These are phyloP conservation scores for Lepetodrilus schrolli DNA, from an alignment of 2,888 invertebrate genomes.

Conservation along the genomic window DNA sequence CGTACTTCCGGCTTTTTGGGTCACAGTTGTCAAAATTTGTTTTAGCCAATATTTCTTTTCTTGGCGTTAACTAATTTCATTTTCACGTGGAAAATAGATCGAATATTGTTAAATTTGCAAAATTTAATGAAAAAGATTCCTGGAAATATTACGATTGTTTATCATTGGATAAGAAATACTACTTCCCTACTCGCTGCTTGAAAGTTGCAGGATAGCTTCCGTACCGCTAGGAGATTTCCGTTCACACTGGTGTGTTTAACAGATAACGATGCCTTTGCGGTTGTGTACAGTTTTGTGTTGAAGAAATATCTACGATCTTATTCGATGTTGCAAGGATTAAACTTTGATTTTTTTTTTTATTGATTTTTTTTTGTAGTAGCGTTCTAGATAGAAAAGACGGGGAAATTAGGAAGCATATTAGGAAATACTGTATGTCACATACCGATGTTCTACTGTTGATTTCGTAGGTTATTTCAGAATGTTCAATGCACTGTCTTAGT, in stretches of 20 bases:
- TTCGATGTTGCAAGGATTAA: too few relatives aligned
- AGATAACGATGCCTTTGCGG: too few relatives aligned
- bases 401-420: too few relatives aligned
- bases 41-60: neutral
- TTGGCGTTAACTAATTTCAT: neutral
- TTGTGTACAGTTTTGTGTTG: neutral
- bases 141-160: neutral
- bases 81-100: neutral
- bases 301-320: neutral
- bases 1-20: slow-evolving; percentile 53
- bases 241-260: neutral
- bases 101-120: neutral
- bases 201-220: neutral
- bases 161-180: neutral
- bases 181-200: neutral
- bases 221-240: neutral
- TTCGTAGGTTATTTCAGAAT: too few relatives aligned
- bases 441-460: too few relatives aligned
- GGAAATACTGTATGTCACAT: too few relatives aligned
- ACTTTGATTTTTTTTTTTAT: too few relatives aligned
- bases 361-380: neutral
- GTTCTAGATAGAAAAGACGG: neutral
- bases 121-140: neutral
- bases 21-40: neutral
- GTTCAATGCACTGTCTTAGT: too few relatives aligned